Percentiles rank a stretch among this genome's conserved stretches.
phyloP scores from a whole-genome alignment of 1,140 invertebrate genomes.

The Pseudobourletiella spinata region DNA sequence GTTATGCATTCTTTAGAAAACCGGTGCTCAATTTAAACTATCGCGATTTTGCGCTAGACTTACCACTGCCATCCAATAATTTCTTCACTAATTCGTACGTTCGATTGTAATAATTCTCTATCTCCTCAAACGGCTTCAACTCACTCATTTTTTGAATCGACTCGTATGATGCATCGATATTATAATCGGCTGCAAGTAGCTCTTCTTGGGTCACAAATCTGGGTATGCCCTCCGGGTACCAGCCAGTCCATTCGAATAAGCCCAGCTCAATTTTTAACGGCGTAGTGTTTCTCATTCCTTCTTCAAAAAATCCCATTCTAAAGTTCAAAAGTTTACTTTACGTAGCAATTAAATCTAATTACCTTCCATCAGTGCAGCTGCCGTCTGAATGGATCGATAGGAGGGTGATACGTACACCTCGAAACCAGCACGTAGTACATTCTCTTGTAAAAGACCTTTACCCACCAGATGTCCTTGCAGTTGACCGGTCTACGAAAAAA shows the following conservation, averaged over 20 bases:
- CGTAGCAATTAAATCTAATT: slow-evolving; percentile 5
- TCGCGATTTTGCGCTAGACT: too few relatives aligned
- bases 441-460: slow-evolving; percentile 44
- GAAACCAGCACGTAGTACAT: slow-evolving; percentile 57
- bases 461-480: slow-evolving; percentile 65
- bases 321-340: not conserved
- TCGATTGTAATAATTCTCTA: slow-evolving; percentile 65
- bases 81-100: slow-evolving; percentile 41
- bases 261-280: slow-evolving; percentile 69
- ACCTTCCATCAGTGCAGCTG: slow-evolving; percentile 57
- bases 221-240: slow-evolving; percentile 71
- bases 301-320: slow-evolving; percentile 10
- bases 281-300: slow-evolving; percentile 45
- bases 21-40: too few relatives aligned
- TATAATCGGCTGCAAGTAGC: slow-evolving; percentile 60
- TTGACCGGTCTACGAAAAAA: slow-evolving; percentile 48
- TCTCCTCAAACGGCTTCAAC: slow-evolving; percentile 49
- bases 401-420: slow-evolving; percentile 71
- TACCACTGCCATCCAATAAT: slow-evolving; percentile 3
- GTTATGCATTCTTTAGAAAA: too few relatives aligned
- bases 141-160: slow-evolving; percentile 53
- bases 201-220: slow-evolving; percentile 68
- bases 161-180: slow-evolving; percentile 60
- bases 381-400: slow-evolving; percentile 83
- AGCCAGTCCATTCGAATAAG: slow-evolving; percentile 88